Evolutionary conservation across 2,797 vertebrate species (phyloP), one percentile per base, ranked within the genome.

Genomic region (Microhierax caerulescens): DNA sequence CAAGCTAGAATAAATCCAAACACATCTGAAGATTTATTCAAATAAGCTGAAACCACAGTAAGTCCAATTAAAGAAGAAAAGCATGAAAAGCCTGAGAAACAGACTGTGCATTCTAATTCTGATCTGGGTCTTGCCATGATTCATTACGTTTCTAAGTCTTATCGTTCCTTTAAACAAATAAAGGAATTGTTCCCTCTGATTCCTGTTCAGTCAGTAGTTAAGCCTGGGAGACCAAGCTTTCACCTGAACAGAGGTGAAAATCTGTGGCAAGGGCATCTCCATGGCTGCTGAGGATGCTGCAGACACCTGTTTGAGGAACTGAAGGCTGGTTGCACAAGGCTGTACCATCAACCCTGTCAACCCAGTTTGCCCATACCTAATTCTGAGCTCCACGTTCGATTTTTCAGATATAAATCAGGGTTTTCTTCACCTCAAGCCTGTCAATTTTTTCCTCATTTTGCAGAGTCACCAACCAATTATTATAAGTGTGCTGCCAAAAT

Each of bases 1-100:
- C 65, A 95, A 96, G 91, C 89, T 75, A 89, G 96, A 96, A 85
- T 80, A 88, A 93, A 96, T 95, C 95, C 79, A 94, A 97, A 82
- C 54, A 82, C 80, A 93, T 96, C 74, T 91, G 92, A 97, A 97
- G 93, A 30, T 95, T 94, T 89, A 93, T 93, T 90, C 53, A 94
- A 92, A 95, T 92, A 78, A 95, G 39, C 5, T 50, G 57, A 93
- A 97, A 75, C 32, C 72, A 48, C 34, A 72, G 57, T 57, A 91
- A 91, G 72, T 79, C 57, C 18, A 74, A 83, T 83, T 78, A 88
- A 92, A 93, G 67, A 90, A 68, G n/a, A 90, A 87, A 81, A 93
- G 21, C 37, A 61, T 82, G 68, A 77, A 88, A 73, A 80, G 64
- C 45, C 64, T 61, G 34, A 70, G 47, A 89, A 94, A 85, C 0